Base-by-base conservation (phyloP, 2,113 vertebrate species). In the Heliornis fulica region DNA sequence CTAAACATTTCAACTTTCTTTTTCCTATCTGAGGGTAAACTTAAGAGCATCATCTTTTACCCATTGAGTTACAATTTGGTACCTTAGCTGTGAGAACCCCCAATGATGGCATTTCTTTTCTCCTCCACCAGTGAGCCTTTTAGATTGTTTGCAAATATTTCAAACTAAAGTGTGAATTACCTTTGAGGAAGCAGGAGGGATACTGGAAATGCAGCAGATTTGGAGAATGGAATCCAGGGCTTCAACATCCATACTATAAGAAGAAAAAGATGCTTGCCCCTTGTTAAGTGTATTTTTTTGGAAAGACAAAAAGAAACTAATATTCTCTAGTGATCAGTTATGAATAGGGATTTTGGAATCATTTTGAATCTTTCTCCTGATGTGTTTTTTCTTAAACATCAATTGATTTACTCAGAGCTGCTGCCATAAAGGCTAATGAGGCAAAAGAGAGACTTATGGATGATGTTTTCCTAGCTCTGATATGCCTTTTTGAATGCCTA, bases 361-460 rank as follows among this genome's bases (percentile, higher is more conserved):
- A 70, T 82, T 61, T 64, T 68, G 38, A 64, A 5, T 48, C n/a
- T 81, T 86, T 23, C 28, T 83, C 25, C 13, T 68, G 46, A 4
- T 26, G 31, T 22, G 11, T 20, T 22, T 22, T 48, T 48, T 48
- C 11, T 56, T 18, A 74, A 92, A 12, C 20, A 19, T 93, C 17
- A 74, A 64, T 63, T 75, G 72, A 79, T 82, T 87, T 71, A 48
- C 51, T 71, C 3, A 13, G 76, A 61, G n/a, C 65, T 94, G 80
- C 48, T 82, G 82, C 86, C 76, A 65, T 83, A 61, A 94, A 91
- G 89, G 72, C 89, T 68, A 77, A 90, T 75, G 91, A 89, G 60
- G 81, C 61, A 78, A n/a, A 11, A 46, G 80, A 68, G 84, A 90
- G 50, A 76, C 72, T 56, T 91, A 91, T 82, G 74, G 86, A 75